These are phyloP conservation scores for Brachionus asplanchnoidis DNA, from an alignment of 1,140 invertebrate genomes.

Conservation along the genomic window DNA sequence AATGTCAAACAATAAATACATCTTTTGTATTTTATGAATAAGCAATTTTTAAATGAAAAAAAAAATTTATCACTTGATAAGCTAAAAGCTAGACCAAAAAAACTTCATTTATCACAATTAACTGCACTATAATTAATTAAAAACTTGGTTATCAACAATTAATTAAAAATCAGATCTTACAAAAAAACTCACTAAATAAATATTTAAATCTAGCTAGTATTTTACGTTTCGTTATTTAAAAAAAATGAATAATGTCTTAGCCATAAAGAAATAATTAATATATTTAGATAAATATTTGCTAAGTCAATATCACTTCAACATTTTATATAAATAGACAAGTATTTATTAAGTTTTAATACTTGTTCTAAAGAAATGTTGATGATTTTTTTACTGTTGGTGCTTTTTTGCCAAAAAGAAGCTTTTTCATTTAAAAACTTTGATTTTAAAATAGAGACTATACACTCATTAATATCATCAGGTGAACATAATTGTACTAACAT, in stretches of 20 bases:
- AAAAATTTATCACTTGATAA: too few relatives aligned
- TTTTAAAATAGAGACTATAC: background rate
- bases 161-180: too few relatives aligned
- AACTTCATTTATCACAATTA: too few relatives aligned
- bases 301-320: background rate
- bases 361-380: background rate
- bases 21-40: too few relatives aligned
- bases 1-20: too few relatives aligned
- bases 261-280: background rate
- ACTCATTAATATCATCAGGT: background rate
- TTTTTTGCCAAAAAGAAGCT: background rate
- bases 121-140: too few relatives aligned
- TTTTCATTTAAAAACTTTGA: background rate
- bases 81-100: too few relatives aligned
- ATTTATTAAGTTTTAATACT: background rate
- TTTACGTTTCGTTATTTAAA: background rate
- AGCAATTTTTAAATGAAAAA: too few relatives aligned
- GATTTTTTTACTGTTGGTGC: background rate
- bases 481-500: background rate
- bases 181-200: background rate
- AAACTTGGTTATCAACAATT: too few relatives aligned
- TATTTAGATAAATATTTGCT: background rate
- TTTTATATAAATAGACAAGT: background rate
- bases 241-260: background rate
- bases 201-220: background rate